These are phyloP conservation scores for Gambusia affinis DNA, from an alignment of 2,113 vertebrate genomes.

Conservation along the genomic window DNA sequence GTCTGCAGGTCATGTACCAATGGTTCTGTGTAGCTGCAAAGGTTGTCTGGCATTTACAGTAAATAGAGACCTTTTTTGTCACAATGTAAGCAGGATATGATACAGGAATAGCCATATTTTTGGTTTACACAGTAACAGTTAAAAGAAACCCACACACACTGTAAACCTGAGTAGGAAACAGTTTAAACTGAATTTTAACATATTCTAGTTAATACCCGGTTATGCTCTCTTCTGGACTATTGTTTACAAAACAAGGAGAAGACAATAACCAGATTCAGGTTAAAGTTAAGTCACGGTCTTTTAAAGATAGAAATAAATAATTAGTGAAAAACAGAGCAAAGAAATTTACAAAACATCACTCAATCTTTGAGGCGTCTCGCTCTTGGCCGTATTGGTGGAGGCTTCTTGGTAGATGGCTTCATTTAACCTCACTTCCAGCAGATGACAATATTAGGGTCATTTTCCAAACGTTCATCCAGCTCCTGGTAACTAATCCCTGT, in stretches of 20 bases:
- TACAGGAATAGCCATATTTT: background rate
- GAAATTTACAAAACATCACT: constrained; percentile 30
- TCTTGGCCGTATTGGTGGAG: constrained; percentile 56
- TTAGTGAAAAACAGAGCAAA: background rate
- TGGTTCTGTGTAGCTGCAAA: background rate
- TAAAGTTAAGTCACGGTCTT: background rate
- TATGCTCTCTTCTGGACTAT: background rate
- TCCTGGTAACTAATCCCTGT: constrained; percentile 96
- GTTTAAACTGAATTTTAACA: background rate
- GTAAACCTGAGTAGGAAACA: background rate
- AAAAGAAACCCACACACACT: background rate
- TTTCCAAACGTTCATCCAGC: constrained; percentile 95
- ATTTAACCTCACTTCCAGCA: constrained; percentile 83
- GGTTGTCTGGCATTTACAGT: background rate
- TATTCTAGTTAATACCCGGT: constrained; percentile 1
- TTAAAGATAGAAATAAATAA: background rate
- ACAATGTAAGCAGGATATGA: background rate
- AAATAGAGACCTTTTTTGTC: background rate
- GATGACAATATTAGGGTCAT: constrained; percentile 95
- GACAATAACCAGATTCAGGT: background rate
- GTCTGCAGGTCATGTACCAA: too few species aligned
- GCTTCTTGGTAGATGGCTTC: constrained; percentile 17
- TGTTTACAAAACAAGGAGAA: too few species aligned
- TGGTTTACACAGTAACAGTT: background rate
- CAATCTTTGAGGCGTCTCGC: background rate